phyloP scores from a whole-genome alignment of 2,113 vertebrate species.

The Chionodraco myersi region DNA sequence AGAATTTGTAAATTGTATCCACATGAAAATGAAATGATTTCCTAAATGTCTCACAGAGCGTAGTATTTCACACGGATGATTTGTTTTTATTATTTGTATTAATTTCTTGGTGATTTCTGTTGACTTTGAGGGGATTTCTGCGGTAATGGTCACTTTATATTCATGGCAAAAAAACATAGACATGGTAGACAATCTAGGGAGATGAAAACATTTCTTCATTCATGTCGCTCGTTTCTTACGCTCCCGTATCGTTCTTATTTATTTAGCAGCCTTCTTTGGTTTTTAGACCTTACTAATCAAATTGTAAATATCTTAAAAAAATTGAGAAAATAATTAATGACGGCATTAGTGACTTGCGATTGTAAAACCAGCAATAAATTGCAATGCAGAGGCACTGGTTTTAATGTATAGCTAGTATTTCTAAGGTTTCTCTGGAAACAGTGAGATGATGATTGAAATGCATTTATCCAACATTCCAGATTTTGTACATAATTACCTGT shows the following conservation, averaged over 20 bases:
- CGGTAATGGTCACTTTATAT: conserved; percentile 62
- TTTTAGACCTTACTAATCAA: conserved; percentile 85
- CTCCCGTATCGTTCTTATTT: conserved; percentile 86
- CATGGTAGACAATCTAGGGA: conserved; percentile 75
- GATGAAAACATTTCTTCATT: conserved; percentile 61
- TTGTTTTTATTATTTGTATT: conserved; percentile 44
- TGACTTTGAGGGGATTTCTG: conserved; percentile 26
- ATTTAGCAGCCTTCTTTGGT: conserved; percentile 84
- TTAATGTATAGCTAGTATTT: conserved; percentile 85
- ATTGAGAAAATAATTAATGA: conserved; percentile 74
- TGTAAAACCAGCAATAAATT: conserved; percentile 91
- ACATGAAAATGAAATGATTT: conserved; percentile 25
- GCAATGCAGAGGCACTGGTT: conserved; percentile 85
- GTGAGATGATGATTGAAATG: conserved; percentile 86
- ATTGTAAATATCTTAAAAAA: conserved; percentile 88
- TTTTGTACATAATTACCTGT: conserved; percentile 94
- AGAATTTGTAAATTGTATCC: conserved; percentile 23
- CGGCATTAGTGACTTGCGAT: conserved; percentile 86
- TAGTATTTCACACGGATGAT: conserved; percentile 49
- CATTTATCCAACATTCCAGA: conserved; percentile 95
- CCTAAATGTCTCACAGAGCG: conserved; percentile 24
- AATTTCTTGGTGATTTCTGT: conserved; percentile 38
- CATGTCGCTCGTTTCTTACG: conserved; percentile 67
- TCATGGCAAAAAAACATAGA: conserved; percentile 39
- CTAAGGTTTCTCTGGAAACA: conserved; percentile 83